These are phyloP conservation scores for Drosophila triauraria DNA, from an alignment of 1,140 invertebrate genomes.

Conservation along the genomic window DNA sequence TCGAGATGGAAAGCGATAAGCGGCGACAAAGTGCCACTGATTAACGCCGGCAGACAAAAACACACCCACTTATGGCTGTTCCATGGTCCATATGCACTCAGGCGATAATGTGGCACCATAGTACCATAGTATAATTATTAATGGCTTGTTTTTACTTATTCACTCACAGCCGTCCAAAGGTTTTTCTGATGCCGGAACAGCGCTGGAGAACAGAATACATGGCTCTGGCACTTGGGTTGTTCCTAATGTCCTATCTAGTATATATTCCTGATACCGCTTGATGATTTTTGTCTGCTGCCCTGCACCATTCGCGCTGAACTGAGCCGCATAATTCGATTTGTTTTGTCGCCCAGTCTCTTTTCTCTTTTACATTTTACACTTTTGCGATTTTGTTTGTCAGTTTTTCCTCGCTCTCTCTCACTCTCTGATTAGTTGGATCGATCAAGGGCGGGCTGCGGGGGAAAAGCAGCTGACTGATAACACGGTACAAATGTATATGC, in stretches of 20 bases:
- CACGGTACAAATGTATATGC: slow-evolving; percentile 13
- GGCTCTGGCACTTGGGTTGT: slow-evolving; percentile 10
- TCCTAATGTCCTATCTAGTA: slow-evolving; percentile 8
- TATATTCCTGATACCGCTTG: slow-evolving; percentile 6
- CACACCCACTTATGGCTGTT: slow-evolving; percentile 37
- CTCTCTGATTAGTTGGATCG: slow-evolving; percentile 19
- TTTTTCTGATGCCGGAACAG: slow-evolving; percentile 33
- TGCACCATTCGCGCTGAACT: slow-evolving; percentile 51
- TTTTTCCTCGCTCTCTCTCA: slow-evolving; percentile 34
- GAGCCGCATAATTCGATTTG: slow-evolving; percentile 42
- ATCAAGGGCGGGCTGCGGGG: slow-evolving; percentile 13
- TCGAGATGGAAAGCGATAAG: slow-evolving; percentile 35
- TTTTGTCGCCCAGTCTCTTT: slow-evolving; percentile 24
- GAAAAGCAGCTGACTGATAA: slow-evolving; percentile 52
- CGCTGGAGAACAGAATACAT: slow-evolving; percentile 42
- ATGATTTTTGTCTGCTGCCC: slow-evolving; percentile 48
- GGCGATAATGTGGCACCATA: neutral
- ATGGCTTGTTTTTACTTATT: neutral
- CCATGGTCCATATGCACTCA: slow-evolving; percentile 1
- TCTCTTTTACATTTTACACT: slow-evolving; percentile 55
- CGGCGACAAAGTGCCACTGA: slow-evolving; percentile 25
- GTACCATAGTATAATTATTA: slow-evolving; percentile 6
- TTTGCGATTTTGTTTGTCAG: slow-evolving; percentile 45
- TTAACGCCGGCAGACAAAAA: slow-evolving; percentile 17
- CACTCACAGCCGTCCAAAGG: slow-evolving; percentile 69